Conservation (phyloP, 92 coral and sea anemone genomes). For the Metridium senile region DNA sequence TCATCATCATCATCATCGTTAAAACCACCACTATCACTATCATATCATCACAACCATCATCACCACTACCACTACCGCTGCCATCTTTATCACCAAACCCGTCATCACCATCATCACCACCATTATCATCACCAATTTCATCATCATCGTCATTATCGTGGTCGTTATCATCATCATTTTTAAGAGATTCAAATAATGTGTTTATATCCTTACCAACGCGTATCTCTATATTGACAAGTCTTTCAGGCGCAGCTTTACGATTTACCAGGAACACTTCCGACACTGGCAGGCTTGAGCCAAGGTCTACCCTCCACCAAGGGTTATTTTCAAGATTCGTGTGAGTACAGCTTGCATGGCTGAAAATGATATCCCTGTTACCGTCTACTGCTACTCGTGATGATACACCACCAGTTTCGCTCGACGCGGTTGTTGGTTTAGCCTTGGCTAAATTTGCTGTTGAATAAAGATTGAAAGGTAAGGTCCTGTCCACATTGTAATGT, state of each 20-base stretch:
- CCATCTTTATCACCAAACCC: too few relatives aligned
- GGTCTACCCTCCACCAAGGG: conserved; percentile 59
- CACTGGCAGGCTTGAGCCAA: conserved; percentile 15
- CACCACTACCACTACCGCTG: too few relatives aligned
- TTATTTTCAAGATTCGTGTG: not conserved
- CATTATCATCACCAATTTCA: too few relatives aligned
- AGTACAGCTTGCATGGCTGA: conserved; percentile 7
- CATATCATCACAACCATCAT: too few relatives aligned
- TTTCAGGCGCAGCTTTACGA: not conserved
- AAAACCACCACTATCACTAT: too few relatives aligned
- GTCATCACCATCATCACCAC: too few relatives aligned
- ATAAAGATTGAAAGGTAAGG: too few relatives aligned
- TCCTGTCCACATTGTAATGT: too few relatives aligned
- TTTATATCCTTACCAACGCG: conserved; percentile 22
- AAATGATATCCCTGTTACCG: not conserved
- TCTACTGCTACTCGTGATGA: conserved; percentile 26
- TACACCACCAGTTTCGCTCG: not conserved
- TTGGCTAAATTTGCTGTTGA: conserved; percentile 11
- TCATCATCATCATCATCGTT: too few relatives aligned
- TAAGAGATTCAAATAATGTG: too few relatives aligned
- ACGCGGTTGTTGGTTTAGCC: not conserved
- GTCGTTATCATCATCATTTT: not conserved
- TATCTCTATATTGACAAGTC: conserved; percentile 15
- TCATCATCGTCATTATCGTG: too few relatives aligned
- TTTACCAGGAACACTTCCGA: conserved; percentile 14